Percentiles rank a stretch among this genome's conserved stretches.
Evolutionary conservation across 2,888 invertebrate genomes (phyloP).

Genomic region (Drosophila eohydei): DNA sequence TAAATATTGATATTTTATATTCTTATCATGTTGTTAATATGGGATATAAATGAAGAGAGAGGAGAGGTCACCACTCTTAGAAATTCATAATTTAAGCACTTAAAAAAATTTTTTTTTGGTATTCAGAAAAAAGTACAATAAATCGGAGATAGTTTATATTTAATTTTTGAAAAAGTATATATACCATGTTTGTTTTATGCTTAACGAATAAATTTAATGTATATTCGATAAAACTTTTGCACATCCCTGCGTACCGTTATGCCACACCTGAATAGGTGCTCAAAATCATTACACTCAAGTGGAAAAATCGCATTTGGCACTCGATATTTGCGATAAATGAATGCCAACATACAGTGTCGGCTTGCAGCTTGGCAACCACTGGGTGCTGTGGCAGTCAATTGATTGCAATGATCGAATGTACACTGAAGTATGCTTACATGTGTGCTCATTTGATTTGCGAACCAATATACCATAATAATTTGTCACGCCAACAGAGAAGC

Average conservation of each 20-base stretch:
- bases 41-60: too few species aligned
- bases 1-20: too few species aligned
- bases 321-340: conserved; percentile 13
- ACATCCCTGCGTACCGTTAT: not conserved
- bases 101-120: too few species aligned
- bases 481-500: conserved; percentile 49
- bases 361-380: conserved; percentile 8
- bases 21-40: too few species aligned
- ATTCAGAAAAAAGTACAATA: too few species aligned
- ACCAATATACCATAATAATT: conserved; percentile 60
- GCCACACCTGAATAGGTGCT: conserved; percentile 9
- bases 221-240: too few species aligned
- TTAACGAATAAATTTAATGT: not conserved
- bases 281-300: not conserved
- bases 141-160: too few species aligned
- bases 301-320: conserved; percentile 7
- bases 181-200: not conserved
- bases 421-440: conserved; percentile 20
- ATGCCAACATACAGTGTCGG: conserved; percentile 13
- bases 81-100: too few species aligned
- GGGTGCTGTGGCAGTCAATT: not conserved
- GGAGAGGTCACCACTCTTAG: too few species aligned
- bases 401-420: conserved; percentile 10
- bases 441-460: conserved; percentile 53
- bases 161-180: not conserved